A percentile compares a stretch with the other conserved stretches of the same genome.
Evolutionary conservation across 1,140 invertebrate genomes (phyloP).

Genomic region (Holotrichia oblita): DNA sequence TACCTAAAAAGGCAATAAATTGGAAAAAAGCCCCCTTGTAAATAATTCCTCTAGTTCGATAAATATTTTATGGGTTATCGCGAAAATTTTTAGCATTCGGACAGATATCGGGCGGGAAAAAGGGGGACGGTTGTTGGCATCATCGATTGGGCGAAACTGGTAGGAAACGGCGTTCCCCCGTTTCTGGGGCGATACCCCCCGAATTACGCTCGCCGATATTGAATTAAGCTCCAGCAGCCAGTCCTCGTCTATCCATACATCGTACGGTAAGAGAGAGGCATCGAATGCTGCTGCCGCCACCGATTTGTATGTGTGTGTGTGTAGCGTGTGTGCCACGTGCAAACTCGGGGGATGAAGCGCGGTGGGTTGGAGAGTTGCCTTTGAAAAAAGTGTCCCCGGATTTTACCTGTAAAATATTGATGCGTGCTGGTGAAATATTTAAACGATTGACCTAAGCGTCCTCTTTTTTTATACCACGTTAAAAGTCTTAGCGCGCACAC

Average conservation of each 20-base stretch:
- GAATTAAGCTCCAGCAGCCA: conserved; percentile 1
- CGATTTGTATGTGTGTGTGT: background rate
- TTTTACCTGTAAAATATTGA: conserved; percentile 33
- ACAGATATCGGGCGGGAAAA: background rate
- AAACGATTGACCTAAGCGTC: conserved; percentile 24
- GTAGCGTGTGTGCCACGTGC: background rate
- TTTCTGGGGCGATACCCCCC: background rate
- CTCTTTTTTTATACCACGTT: background rate
- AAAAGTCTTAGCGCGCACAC: too few species aligned
- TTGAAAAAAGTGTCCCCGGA: background rate
- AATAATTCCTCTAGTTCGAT: conserved; percentile 36
- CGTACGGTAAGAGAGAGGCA: background rate
- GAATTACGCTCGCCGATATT: conserved; percentile 4
- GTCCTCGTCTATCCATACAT: background rate
- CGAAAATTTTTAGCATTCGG: conserved; percentile 23
- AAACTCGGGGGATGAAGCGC: background rate
- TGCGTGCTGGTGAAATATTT: conserved; percentile 26
- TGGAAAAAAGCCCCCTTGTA: conserved; percentile 40
- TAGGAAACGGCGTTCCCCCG: background rate
- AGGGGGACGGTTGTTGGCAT: background rate
- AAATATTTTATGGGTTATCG: conserved; percentile 42
- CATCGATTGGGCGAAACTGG: background rate
- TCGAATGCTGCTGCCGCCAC: too few species aligned
- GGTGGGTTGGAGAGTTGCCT: background rate
- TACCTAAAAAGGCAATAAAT: conserved; percentile 43